Percentiles rank a stretch among this genome's conserved stretches.
Conservation (phyloP, 2,888 invertebrate species). For the Catocala nupta region DNA sequence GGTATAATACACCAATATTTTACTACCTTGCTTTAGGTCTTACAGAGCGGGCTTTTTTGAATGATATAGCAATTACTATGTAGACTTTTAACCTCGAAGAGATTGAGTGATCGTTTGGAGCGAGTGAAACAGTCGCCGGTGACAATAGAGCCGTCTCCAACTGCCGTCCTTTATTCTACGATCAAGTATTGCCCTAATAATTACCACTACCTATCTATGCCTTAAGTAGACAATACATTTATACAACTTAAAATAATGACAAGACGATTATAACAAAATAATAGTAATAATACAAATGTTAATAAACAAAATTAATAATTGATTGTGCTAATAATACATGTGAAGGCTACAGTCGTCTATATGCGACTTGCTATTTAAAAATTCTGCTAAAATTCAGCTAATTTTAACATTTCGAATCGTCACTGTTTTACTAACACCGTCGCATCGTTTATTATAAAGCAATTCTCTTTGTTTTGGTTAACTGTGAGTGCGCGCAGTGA, state of each 20-base stretch:
- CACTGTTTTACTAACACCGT: constrained; percentile 39
- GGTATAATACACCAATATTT: too few species aligned
- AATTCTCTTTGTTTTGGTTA: constrained; percentile 32
- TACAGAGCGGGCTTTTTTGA: too few species aligned
- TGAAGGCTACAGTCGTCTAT: constrained; percentile 63
- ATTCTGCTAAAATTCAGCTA: constrained; percentile 63
- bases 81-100: too few species aligned
- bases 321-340: constrained; percentile 83
- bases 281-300: constrained; percentile 69
- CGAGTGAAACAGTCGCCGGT: constrained; percentile 43
- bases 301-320: constrained; percentile 69
- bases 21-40: too few species aligned
- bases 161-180: constrained; percentile 66
- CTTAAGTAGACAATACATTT: constrained; percentile 85
- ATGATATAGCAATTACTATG: too few species aligned
- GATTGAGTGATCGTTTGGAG: not conserved
- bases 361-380: constrained; percentile 61
- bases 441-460: constrained; percentile 2
- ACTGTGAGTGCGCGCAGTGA: constrained; percentile 13
- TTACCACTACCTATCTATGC: constrained; percentile 85
- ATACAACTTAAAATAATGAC: constrained; percentile 87
- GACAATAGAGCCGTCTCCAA: constrained; percentile 33
- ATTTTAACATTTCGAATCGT: constrained; percentile 49
- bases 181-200: constrained; percentile 80
- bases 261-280: constrained; percentile 84